Evolutionary conservation across 1,140 invertebrate species (phyloP).

Genomic region (Babylonia areolata): DNA sequence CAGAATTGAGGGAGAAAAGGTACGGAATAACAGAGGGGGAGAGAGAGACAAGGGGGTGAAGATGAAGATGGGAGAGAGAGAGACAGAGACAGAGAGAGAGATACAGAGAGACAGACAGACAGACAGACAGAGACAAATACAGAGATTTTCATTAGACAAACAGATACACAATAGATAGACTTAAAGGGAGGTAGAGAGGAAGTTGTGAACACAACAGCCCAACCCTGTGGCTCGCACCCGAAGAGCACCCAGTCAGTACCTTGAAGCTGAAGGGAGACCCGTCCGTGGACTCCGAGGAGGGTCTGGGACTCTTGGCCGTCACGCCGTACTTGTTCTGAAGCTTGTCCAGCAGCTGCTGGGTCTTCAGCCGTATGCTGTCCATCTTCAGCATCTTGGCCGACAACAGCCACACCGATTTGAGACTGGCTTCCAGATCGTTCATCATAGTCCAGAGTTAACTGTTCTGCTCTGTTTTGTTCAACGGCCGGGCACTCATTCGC

Average conservation of each 20-base stretch:
- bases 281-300: neutral
- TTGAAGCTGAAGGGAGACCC: neutral
- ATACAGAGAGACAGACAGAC: neutral
- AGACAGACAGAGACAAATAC: neutral
- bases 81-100: neutral
- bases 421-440: neutral
- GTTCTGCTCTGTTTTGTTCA: neutral
- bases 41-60: neutral
- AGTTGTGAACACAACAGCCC: too few relatives aligned
- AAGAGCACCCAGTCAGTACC: too few relatives aligned
- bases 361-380: conserved; percentile 41
- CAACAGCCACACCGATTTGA: neutral
- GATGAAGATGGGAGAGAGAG: too few relatives aligned
- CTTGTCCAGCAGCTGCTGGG: conserved; percentile 45
- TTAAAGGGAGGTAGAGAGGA: neutral
- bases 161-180: too few relatives aligned
- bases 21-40: too few relatives aligned
- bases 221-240: too few relatives aligned
- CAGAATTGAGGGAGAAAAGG: too few relatives aligned
- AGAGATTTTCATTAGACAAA: neutral
- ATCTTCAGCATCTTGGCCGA: neutral
- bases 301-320: conserved; percentile 15
- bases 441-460: neutral
- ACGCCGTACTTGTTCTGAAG: conserved; percentile 46
- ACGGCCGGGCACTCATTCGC: neutral